Base-by-base conservation (phyloP, 2,113 vertebrate genomes). In the Merops nubicus region DNA sequence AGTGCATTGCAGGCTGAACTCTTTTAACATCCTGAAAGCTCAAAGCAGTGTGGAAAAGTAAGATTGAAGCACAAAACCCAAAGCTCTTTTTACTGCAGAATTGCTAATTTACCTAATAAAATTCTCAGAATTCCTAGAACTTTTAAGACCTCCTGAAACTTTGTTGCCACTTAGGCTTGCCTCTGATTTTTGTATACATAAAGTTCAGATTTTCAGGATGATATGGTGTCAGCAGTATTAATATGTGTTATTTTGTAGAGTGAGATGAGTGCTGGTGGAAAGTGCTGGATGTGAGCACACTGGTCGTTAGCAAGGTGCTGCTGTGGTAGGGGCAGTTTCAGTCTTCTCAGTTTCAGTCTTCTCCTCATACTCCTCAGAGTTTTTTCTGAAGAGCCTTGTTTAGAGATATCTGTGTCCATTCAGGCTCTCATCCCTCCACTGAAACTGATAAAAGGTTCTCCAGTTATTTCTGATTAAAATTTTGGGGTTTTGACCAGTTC, bases 51-150 rank as follows among this genome's bases (percentile, higher is more conserved):
- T 96, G 96, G 93, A 95, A 97, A 97, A 97, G 85, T 67, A 80
- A 96, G 75, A 70, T 62, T 88, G 96, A 91, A 56, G 62, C 51
- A 60, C 5, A 19, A 95, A 96, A 91, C 69, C 23, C 63, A 75
- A 59, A 85, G 91, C 82, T 93, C 65, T 98, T 98, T 96, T 96
- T 67, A 76, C 85, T 94, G 84, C 75, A 70, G 68, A 50, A 90
- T 85, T 72, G 77, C 65, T 69, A 51, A 56, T 95, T 93, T 88
- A 51, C 63, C 82, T 86, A 79, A 95, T 89, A 92, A 97, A 97
- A 93, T 13, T 45, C 57, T 76, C 77, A 48, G 70, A 26, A 29
- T 77, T 70, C 94, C 45, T 68, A 74, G 88, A 86, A 88, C 69
- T 57, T 80, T 76, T 78, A 28, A 51, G 85, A 51, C 69, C 33